Percentiles rank a stretch among this genome's conserved stretches.
Conservation (phyloP, 1,140 invertebrate species). For the Pomacea maculata region DNA sequence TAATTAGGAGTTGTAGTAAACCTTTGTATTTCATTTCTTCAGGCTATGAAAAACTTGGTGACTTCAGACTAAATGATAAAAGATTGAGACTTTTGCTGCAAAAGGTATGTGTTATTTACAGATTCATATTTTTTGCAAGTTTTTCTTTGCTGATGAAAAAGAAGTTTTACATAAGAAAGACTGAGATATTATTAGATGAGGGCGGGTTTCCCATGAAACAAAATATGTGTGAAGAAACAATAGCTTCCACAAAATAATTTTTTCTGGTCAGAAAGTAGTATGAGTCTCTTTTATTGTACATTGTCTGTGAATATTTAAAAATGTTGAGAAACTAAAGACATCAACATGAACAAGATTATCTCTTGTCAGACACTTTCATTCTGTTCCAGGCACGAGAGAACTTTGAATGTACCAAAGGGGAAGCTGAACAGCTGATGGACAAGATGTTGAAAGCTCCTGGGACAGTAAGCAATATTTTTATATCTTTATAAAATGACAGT, state of each 20-base stretch:
- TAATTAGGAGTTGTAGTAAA: too few species aligned
- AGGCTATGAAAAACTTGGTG: slow-evolving; percentile 91
- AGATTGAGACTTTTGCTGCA: slow-evolving; percentile 92
- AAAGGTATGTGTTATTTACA: slow-evolving; percentile 73
- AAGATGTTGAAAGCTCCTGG: slow-evolving; percentile 81
- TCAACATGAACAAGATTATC: too few species aligned
- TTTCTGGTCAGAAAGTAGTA: too few species aligned
- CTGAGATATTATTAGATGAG: not conserved
- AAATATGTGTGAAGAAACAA: too few species aligned
- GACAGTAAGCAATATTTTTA: slow-evolving; percentile 50
- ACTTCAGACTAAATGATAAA: slow-evolving; percentile 89
- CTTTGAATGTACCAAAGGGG: slow-evolving; percentile 90
- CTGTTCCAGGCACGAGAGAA: slow-evolving; percentile 86
- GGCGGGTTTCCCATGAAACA: too few species aligned
- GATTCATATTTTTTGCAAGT: not conserved
- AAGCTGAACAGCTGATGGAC: slow-evolving; percentile 86
- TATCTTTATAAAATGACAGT: not conserved
- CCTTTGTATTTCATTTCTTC: slow-evolving; percentile 9
- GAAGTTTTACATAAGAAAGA: too few species aligned
- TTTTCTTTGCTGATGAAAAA: not conserved
- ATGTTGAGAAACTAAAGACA: too few species aligned
- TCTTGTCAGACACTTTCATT: slow-evolving; percentile 4
- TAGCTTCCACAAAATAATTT: too few species aligned
- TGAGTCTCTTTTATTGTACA: too few species aligned
- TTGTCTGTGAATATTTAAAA: too few species aligned